phyloP scores from a whole-genome alignment of 1,140 invertebrate genomes.

The Phenacoccus solenopsis region DNA sequence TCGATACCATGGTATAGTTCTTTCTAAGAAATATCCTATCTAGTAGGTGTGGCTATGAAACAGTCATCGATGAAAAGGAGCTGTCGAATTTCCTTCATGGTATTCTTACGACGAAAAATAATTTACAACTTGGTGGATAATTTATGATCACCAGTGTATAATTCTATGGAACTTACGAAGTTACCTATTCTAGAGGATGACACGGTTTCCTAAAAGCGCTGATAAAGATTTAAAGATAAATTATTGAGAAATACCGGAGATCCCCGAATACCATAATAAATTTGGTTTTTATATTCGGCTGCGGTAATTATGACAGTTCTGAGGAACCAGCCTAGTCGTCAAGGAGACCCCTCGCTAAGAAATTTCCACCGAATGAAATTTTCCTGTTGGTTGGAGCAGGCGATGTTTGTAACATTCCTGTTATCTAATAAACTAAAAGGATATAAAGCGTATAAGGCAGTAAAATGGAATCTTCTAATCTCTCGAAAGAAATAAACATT shows the following conservation, averaged over 20 bases:
- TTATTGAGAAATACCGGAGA: background rate
- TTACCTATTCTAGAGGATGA: too few relatives aligned
- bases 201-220: too few relatives aligned
- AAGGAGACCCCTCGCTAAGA: background rate
- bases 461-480: constrained; percentile 12
- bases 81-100: too few relatives aligned
- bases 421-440: constrained; percentile 16
- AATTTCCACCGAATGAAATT: background rate
- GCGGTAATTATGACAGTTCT: background rate
- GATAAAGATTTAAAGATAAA: background rate
- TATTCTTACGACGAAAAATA: too few relatives aligned
- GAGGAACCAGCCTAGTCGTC: background rate
- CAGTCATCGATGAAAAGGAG: too few relatives aligned
- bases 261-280: too few relatives aligned
- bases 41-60: too few relatives aligned
- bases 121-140: background rate
- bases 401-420: background rate
- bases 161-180: background rate
- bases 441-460: constrained; percentile 3
- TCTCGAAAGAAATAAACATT: constrained; percentile 13
- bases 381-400: background rate
- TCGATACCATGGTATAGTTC: too few relatives aligned
- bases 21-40: too few relatives aligned
- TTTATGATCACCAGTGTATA: background rate
- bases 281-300: background rate